phyloP scores from a whole-genome alignment of 2,888 invertebrate genomes.

The Augochlorella aurata region DNA sequence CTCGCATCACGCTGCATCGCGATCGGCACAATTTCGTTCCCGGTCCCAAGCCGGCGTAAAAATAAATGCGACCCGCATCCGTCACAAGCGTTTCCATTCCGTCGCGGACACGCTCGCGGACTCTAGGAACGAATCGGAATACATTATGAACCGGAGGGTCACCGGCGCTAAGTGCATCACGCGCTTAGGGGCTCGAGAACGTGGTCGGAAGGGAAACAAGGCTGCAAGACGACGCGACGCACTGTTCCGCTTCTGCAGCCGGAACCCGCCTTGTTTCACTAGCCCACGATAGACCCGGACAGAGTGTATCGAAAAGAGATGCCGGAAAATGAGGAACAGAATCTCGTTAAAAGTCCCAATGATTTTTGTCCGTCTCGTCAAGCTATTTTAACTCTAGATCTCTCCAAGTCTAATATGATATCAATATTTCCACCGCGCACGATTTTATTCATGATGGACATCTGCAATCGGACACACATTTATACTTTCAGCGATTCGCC shows the following conservation, averaged over 20 bases:
- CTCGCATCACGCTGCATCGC: conserved; percentile 46
- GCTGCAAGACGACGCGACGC: neutral
- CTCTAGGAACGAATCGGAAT: conserved; percentile 13
- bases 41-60: neutral
- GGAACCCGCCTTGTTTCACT: neutral
- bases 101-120: neutral
- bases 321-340: neutral
- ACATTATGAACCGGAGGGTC: neutral
- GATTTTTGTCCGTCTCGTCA: neutral
- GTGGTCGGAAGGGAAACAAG: neutral
- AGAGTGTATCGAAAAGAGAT: too few species aligned
- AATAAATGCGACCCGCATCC: conserved; percentile 20
- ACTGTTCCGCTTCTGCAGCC: neutral
- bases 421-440: neutral
- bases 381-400: neutral
- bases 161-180: conserved; percentile 6
- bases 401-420: neutral
- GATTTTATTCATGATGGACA: neutral
- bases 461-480: neutral
- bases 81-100: neutral
- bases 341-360: neutral
- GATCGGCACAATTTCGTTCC: conserved; percentile 25
- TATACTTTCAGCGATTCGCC: neutral
- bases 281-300: neutral
- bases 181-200: conserved; percentile 14